phyloP scores from a whole-genome alignment of 1,140 invertebrate species.

The Dysdera silvatica region DNA sequence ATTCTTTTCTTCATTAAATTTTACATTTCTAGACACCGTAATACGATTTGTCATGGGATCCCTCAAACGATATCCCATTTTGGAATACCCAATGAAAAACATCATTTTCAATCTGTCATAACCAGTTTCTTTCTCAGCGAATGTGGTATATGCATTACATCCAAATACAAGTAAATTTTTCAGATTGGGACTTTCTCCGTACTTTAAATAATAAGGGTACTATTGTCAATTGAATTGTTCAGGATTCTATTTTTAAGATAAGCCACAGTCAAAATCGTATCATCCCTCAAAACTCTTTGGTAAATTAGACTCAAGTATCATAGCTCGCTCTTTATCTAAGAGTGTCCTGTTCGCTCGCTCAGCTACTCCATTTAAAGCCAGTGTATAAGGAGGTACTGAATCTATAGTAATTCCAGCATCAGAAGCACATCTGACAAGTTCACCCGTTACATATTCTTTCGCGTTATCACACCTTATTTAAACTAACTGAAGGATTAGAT shows the following conservation, averaged over 20 bases:
- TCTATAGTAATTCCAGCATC: neutral
- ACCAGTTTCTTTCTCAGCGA: neutral
- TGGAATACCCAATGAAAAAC: neutral
- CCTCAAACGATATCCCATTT: slow-evolving; percentile 3
- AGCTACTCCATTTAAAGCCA: slow-evolving; percentile 25
- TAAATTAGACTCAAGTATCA: slow-evolving; percentile 23
- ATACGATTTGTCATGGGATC: neutral
- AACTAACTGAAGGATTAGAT: too few relatives aligned
- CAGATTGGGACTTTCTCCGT: slow-evolving; percentile 36
- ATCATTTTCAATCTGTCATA: neutral
- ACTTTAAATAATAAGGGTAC: slow-evolving; percentile 39
- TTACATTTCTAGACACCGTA: neutral
- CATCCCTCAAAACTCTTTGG: slow-evolving; percentile 31
- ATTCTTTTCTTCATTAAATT: slow-evolving; percentile 29
- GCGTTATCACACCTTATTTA: slow-evolving; percentile 5
- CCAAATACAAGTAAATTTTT: slow-evolving; percentile 39
- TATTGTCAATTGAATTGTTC: neutral
- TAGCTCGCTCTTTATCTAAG: slow-evolving; percentile 19
- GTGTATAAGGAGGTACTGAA: slow-evolving; percentile 16
- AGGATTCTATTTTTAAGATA: slow-evolving; percentile 29
- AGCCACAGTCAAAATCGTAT: slow-evolving; percentile 27
- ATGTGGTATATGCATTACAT: slow-evolving; percentile 36
- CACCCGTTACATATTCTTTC: slow-evolving; percentile 5
- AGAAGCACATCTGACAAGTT: neutral
- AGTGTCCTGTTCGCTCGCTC: slow-evolving; percentile 26